Conservation (phyloP, 2,888 invertebrate species). For the Agriotes lineatus region DNA sequence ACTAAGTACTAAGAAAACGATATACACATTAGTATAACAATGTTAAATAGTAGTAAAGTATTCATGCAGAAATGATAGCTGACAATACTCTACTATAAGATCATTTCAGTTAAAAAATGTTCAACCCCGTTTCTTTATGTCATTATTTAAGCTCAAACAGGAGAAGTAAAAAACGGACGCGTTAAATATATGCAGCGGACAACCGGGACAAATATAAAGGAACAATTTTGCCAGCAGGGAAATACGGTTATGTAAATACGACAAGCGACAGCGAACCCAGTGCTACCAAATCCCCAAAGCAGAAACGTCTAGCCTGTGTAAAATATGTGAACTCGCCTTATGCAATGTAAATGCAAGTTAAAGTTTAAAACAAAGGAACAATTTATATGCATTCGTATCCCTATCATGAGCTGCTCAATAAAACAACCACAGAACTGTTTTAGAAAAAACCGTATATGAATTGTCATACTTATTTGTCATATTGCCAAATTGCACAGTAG, state of each 20-base stretch:
- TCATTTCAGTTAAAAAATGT: constrained; percentile 6
- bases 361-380: constrained; percentile 32
- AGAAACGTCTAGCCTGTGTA: constrained; percentile 35
- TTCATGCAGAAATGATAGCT: background rate
- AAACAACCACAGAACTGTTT: too few species aligned
- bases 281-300: constrained; percentile 39
- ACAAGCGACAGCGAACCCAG: constrained; percentile 36
- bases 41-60: too few species aligned
- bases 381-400: constrained; percentile 26
- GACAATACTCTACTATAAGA: background rate
- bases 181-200: constrained; percentile 37
- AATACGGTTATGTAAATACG: constrained; percentile 44
- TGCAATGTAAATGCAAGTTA: constrained; percentile 34
- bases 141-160: constrained; percentile 29
- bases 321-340: constrained; percentile 36
- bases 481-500: too few species aligned
- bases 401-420: background rate
- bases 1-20: too few species aligned
- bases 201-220: constrained; percentile 40
- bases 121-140: constrained; percentile 16
- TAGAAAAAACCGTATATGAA: too few species aligned
- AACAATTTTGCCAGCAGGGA: constrained; percentile 41
- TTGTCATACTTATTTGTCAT: too few species aligned
- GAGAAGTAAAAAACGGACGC: constrained; percentile 31
- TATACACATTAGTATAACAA: too few species aligned